A percentile compares a stretch with the other conserved stretches of the same genome.
Evolutionary conservation across 1,140 invertebrate species (phyloP).

Genomic region (Schmidtea mediterranea): DNA sequence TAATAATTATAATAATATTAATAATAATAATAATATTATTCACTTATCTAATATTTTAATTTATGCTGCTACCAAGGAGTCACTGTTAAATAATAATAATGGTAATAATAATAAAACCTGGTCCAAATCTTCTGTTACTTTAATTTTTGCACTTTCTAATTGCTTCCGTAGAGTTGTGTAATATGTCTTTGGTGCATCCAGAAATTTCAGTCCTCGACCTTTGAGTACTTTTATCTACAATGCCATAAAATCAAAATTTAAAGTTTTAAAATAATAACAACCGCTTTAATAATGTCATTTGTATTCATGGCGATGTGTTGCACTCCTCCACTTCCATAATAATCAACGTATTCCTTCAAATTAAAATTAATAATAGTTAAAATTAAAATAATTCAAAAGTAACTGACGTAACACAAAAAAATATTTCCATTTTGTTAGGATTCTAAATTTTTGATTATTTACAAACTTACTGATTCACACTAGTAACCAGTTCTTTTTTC

Average conservation of each 20-base stretch:
- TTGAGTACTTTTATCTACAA: conserved; percentile 48
- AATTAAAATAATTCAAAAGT: too few relatives aligned
- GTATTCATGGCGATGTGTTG: conserved; percentile 93
- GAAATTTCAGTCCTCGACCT: conserved; percentile 57
- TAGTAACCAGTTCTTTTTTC: too few relatives aligned
- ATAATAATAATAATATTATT: too few relatives aligned
- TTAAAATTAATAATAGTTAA: too few relatives aligned
- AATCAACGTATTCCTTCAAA: conserved; percentile 79
- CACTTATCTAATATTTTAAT: too few relatives aligned
- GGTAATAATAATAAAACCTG: conserved; percentile 25
- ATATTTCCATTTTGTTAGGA: too few relatives aligned
- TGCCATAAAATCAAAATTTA: background rate
- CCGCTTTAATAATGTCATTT: conserved; percentile 57
- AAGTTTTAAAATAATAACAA: background rate
- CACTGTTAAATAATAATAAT: too few relatives aligned
- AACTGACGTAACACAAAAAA: too few relatives aligned
- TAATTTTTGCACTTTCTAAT: conserved; percentile 45
- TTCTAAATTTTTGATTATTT: too few relatives aligned
- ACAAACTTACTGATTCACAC: too few relatives aligned
- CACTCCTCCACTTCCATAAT: conserved; percentile 81
- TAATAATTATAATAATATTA: too few relatives aligned
- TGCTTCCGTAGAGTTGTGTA: conserved; percentile 55
- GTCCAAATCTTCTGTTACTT: conserved; percentile 56
- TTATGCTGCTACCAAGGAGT: too few relatives aligned
- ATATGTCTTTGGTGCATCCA: conserved; percentile 61